Evolutionary conservation across 2,888 invertebrate species (phyloP), one percentile per base, ranked within the genome.

Genomic region (Zygaena filipendulae): DNA sequence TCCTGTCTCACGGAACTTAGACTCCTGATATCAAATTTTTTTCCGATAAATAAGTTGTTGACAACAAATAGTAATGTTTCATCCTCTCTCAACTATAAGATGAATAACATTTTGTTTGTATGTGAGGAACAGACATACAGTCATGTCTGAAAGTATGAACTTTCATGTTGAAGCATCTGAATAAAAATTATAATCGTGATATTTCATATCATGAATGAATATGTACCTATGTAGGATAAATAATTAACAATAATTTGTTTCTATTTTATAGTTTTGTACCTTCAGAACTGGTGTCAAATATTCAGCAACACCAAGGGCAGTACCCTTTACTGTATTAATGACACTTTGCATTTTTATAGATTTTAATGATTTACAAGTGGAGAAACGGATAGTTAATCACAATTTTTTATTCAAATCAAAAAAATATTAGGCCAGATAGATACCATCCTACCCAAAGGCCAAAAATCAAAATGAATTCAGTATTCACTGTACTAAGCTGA

Each of bases 1-100:
- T 16, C 98, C 98, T 8, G 97, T 98, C 70, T 98, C 97, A 46
- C 91, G 88, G 66, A 97, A 98, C 69, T 95, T 97, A 3, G 97
- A 97, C 69, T 96, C 95, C 96, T 97, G 31, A 3, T 34, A 36
- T 23, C 6, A 21, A 27, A 36, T 33, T 32, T 10, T 26, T 20
- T 7, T 8, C 6, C 21, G 23, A 27, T 27, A 22, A 25, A 6
- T 27, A 8, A 28, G 14, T 25, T 14, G 19, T 10, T 21, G 13
- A 19, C 22, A 19, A 31, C 21, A 23, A 23, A 25, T 11, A 23
- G 2, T n/a, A 10, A 23, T 23, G 25, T 21, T 30, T n/a, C n/a
- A n/a, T 21, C 13, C 14, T 16, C 9, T 21, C 14, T 21, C 14
- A 13, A 21, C 11, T 14, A 9, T 4, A 13, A 20, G 21, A 27